These are phyloP conservation scores for Cerceris rybyensis DNA, from an alignment of 2,888 invertebrate genomes.

Conservation along the genomic window DNA sequence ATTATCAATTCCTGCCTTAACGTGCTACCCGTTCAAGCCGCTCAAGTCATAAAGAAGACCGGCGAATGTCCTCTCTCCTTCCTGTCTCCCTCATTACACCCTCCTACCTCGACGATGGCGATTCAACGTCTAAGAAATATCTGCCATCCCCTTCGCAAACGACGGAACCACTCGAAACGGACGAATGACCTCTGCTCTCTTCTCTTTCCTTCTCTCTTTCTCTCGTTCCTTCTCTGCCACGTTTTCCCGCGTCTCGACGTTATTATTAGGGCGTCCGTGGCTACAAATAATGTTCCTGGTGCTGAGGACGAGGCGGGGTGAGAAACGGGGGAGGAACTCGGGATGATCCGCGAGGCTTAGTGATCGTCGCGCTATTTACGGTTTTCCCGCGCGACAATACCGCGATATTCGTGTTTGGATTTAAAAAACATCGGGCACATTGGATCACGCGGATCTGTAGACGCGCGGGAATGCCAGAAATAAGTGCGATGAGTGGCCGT, in stretches of 20 bases:
- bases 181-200: conserved; percentile 19
- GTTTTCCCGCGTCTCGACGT: conserved; percentile 43
- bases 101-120: conserved; percentile 18
- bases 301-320: conserved; percentile 59
- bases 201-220: conserved; percentile 15
- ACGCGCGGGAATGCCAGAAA: conserved; percentile 5
- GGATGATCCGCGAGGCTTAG: conserved; percentile 56
- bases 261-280: conserved; percentile 68
- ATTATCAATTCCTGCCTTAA: conserved; percentile 64
- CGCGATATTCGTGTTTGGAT: conserved; percentile 14
- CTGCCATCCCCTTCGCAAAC: conserved; percentile 25
- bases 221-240: conserved; percentile 1
- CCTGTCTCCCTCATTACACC: conserved; percentile 7
- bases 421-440: conserved; percentile 10
- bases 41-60: conserved; percentile 50
- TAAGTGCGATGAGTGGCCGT: conserved; percentile 5
- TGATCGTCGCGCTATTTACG: conserved; percentile 55
- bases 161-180: conserved; percentile 27
- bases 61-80: conserved; percentile 10
- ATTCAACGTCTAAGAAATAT: conserved; percentile 58
- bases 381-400: conserved; percentile 43
- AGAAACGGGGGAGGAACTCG: conserved; percentile 24
- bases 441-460: not conserved
- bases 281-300: conserved; percentile 68
- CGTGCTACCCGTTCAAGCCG: conserved; percentile 1